Evolutionary conservation across 2,113 vertebrate genomes (phyloP).

Genomic region (Microtus richardsoni): DNA sequence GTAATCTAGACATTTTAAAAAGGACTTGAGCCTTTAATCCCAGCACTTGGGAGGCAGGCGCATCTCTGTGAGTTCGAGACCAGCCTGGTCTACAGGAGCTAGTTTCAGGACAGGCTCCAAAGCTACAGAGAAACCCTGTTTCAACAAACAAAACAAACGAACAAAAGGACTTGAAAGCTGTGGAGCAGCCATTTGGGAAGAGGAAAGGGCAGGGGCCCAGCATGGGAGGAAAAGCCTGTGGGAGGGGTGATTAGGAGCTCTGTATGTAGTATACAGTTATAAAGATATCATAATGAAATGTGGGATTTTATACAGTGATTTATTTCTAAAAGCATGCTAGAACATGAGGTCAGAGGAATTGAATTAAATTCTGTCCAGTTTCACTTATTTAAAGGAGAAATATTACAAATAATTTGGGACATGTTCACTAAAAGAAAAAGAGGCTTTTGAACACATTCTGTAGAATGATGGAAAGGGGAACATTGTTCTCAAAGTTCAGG

Average conservation of each 20-base stretch:
- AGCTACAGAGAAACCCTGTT: too few relatives aligned
- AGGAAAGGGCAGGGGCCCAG: neutral
- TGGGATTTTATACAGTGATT: neutral
- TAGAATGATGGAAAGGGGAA: neutral
- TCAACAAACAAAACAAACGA: too few relatives aligned
- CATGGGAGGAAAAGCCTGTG: neutral
- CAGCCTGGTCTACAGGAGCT: too few relatives aligned
- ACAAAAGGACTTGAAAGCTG: neutral
- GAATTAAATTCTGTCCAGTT: neutral
- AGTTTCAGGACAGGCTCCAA: too few relatives aligned
- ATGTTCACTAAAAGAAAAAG: neutral
- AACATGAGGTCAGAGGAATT: neutral
- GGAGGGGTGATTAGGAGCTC: neutral
- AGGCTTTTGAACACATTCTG: conserved; percentile 35
- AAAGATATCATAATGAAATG: neutral
- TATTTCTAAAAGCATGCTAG: neutral
- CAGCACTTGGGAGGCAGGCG: too few relatives aligned
- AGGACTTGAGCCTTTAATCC: neutral
- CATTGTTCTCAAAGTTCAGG: conserved; percentile 35
- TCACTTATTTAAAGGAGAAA: neutral
- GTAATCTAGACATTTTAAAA: neutral
- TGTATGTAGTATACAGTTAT: neutral
- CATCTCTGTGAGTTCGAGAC: too few relatives aligned
- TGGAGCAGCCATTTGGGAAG: neutral
- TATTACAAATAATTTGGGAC: neutral